Evolutionary conservation across 2,797 vertebrate species (phyloP).

Genomic region (Urocyon cinereoargenteus): DNA sequence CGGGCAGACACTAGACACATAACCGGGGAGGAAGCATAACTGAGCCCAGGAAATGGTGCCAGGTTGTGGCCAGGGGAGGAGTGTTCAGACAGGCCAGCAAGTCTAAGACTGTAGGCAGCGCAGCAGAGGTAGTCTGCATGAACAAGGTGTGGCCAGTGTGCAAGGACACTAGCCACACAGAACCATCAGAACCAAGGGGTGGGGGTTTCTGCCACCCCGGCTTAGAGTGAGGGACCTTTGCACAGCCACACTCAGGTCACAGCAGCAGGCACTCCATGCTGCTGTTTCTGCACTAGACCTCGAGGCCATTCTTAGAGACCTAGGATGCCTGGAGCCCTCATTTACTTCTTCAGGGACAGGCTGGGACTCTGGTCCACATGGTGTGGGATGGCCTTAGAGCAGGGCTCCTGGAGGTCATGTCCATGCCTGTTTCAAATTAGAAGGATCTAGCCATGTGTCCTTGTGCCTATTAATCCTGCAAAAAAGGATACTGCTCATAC

Average conservation of each 20-base stretch:
- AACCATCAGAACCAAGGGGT: background rate
- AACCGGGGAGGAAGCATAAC: accelerated
- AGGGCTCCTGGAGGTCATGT: background rate
- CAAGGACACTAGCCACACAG: background rate
- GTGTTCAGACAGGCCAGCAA: background rate
- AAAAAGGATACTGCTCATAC: slow-evolving; percentile 87
- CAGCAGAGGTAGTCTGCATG: background rate
- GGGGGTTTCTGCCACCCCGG: background rate
- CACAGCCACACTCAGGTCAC: background rate
- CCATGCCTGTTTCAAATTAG: background rate
- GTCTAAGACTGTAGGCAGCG: background rate
- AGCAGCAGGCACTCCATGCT: background rate
- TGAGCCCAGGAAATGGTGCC: background rate
- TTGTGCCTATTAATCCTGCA: slow-evolving; percentile 86
- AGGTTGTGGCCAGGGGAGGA: background rate
- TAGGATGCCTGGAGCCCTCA: background rate
- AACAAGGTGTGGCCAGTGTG: background rate
- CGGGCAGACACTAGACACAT: too few species aligned
- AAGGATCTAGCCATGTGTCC: slow-evolving; percentile 40
- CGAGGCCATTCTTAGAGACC: background rate
- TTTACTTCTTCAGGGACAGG: background rate
- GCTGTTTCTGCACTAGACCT: background rate
- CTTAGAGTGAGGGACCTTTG: background rate
- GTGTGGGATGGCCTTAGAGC: background rate
- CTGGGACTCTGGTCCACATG: background rate